Base-by-base conservation (phyloP, 1,140 invertebrate genomes). In the Hestina assimilis region DNA sequence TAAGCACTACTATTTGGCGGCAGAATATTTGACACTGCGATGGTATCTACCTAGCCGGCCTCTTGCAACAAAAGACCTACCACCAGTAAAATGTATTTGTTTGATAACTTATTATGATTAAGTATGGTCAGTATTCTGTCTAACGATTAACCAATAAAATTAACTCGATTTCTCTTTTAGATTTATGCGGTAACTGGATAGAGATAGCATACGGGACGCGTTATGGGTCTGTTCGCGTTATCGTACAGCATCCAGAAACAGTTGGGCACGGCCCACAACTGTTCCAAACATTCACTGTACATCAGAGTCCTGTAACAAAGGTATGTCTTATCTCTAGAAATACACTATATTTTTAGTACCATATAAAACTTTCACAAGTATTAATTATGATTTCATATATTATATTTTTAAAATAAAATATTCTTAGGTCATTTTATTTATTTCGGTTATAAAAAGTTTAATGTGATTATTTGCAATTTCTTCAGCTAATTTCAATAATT, bases 201-300 rank as follows among this genome's bases (percentile, higher is more conserved):
- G 98, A 99, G 91, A 99, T 99, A 70, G 98, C 98, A 0, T 99
- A 99, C 89, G 98, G 98, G 4, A 99, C 98, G 5, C 94, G 94
- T 75, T 96, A 95, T 11, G 98, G 98, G 9, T 96, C 95, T 11
- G 97, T 99, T 0, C 90, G 97, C 45, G 97, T 99, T 0, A 99
- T 99, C 55, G 98, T 99, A 0, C 98, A 99, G 73, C 98, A 99
- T 91, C 98, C 98, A 1, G 98, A 99, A 89, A 99, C 98, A 0
- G 97, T 99, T 6, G 98, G 98, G 0, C 97, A 99, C 89, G 97
- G 96, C 3, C 98, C 98, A 11, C 97, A 99, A 83, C 89, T 99
- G 7, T 99, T 99, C 88, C 98, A 99, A 90, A 99, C 98, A 0
- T 99, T 99, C 79, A 98, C 96, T 2, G 98, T 99, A 0, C 98